A percentile compares a stretch with the other conserved stretches of the same genome.
Conservation (phyloP, 2,113 vertebrate genomes). For the Notechis scutatus region DNA sequence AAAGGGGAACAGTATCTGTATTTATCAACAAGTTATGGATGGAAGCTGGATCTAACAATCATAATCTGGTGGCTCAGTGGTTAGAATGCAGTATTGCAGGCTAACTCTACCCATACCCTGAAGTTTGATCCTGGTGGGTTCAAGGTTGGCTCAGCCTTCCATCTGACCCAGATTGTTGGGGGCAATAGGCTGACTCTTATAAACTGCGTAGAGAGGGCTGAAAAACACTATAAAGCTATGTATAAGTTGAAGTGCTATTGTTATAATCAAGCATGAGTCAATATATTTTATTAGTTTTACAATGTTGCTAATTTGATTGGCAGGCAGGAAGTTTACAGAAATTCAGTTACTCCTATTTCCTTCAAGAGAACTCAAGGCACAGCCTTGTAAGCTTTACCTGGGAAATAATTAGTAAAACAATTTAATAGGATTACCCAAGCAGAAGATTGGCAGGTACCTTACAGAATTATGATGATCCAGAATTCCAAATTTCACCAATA, state of each 20-base stretch:
- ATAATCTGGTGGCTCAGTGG: background rate
- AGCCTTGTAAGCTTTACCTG: background rate
- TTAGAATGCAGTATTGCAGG: background rate
- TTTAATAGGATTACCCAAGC: background rate
- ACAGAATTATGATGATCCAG: background rate
- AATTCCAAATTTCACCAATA: background rate
- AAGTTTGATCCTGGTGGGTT: background rate
- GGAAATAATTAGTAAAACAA: background rate
- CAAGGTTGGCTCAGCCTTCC: background rate
- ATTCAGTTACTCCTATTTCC: background rate
- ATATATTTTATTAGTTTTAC: background rate
- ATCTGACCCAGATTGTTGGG: background rate
- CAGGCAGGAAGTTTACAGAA: background rate
- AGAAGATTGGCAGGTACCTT: background rate
- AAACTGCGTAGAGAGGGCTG: background rate
- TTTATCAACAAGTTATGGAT: background rate
- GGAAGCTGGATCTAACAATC: background rate
- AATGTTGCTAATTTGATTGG: too few species aligned
- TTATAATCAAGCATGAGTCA: background rate
- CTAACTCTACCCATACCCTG: background rate
- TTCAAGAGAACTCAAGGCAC: background rate
- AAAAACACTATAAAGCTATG: background rate
- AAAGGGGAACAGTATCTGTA: background rate
- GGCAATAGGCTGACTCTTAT: background rate
- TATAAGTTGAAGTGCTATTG: background rate